Evolutionary conservation across 2,797 vertebrate species (phyloP).

Genomic region (Miichthys miiuy): DNA sequence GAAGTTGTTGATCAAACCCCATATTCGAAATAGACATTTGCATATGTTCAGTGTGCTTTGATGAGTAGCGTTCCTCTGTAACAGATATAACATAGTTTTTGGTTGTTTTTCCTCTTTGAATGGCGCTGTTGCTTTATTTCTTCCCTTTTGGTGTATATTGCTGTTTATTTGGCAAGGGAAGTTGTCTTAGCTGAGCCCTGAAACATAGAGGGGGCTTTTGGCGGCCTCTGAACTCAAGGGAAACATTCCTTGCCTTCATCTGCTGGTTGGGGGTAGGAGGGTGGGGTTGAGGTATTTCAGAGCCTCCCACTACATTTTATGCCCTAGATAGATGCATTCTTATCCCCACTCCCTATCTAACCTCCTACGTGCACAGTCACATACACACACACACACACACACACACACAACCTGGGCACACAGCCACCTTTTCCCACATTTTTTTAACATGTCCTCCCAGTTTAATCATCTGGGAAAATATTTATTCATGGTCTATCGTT

Average conservation of each 20-base stretch:
- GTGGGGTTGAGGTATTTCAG: constrained; percentile 48
- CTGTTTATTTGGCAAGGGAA: constrained; percentile 41
- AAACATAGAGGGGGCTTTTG: constrained; percentile 48
- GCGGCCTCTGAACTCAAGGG: constrained; percentile 43
- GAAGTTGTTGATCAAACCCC: constrained; percentile 48
- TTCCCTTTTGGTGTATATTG: constrained; percentile 17
- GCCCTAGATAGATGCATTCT: constrained; percentile 71
- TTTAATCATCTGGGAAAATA: constrained; percentile 79
- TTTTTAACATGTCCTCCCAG: constrained; percentile 53
- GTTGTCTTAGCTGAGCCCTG: constrained; percentile 50
- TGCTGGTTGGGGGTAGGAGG: constrained; percentile 52
- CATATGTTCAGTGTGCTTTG: constrained; percentile 36
- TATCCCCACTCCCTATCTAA: constrained; percentile 66
- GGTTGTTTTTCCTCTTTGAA: constrained; percentile 28
- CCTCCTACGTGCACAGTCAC: constrained; percentile 52
- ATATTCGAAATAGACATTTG: constrained; percentile 54
- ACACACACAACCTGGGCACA: constrained; percentile 35
- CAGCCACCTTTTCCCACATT: constrained; percentile 39
- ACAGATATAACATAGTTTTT: constrained; percentile 13
- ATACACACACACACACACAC: constrained; percentile 20
- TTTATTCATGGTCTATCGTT: constrained; percentile 73
- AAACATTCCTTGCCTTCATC: constrained; percentile 64
- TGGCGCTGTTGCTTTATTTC: constrained; percentile 11
- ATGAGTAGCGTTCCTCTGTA: constrained; percentile 25
- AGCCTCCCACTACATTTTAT: constrained; percentile 60